Evolutionary conservation across 2,888 invertebrate species (phyloP).

Genomic region (Drosophila leonis): DNA sequence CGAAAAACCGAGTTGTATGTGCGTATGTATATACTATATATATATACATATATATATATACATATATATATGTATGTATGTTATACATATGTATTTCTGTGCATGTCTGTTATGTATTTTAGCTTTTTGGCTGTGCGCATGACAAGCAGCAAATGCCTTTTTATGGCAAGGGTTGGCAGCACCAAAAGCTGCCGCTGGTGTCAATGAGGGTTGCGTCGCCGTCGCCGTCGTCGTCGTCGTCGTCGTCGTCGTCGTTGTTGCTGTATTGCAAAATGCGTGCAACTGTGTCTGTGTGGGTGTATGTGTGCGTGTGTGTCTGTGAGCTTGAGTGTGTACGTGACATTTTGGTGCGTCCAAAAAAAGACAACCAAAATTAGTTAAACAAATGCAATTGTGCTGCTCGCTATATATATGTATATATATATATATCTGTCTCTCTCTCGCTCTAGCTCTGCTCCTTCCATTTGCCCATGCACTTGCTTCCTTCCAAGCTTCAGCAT

Average conservation of each 20-base stretch:
- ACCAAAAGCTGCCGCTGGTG: constrained; percentile 41
- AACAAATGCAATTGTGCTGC: neutral
- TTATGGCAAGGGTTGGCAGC: constrained; percentile 76
- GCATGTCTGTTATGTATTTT: constrained; percentile 52
- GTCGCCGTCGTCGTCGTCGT: constrained; percentile 1
- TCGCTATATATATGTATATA: neutral
- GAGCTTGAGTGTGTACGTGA: constrained; percentile 9
- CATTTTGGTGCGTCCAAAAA: constrained; percentile 2
- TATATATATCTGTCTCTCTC: neutral
- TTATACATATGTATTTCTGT: neutral
- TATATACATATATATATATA: neutral
- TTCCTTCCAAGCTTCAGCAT: constrained; percentile 9
- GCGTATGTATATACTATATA: neutral
- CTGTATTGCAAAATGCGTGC: constrained; percentile 37
- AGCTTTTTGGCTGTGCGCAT: constrained; percentile 61
- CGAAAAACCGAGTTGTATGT: neutral
- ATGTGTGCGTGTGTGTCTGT: neutral
- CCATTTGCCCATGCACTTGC: constrained; percentile 1
- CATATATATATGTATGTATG: constrained; percentile 10
- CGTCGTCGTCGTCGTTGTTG: constrained; percentile 12
- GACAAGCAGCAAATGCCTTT: constrained; percentile 55
- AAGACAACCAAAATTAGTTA: neutral
- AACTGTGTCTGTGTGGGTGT: neutral
- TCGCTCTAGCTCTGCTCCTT: neutral
- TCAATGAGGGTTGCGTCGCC: constrained; percentile 52